Conservation (phyloP, 2,797 vertebrate genomes). For the Phrynocephalus vlangalii region DNA sequence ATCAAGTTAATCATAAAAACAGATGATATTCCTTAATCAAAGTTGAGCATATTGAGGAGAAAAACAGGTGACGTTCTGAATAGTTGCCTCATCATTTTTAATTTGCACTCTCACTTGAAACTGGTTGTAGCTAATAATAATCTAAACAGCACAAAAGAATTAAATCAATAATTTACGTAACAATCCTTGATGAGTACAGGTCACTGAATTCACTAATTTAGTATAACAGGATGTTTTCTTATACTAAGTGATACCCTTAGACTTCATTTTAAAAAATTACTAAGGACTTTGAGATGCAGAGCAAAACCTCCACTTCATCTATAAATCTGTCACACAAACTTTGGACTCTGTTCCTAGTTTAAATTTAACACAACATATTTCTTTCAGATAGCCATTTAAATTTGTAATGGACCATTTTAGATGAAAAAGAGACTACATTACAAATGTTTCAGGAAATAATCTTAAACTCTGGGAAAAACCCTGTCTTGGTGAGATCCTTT, state of each 20-base stretch:
- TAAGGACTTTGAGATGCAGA: background rate
- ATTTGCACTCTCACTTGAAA: background rate
- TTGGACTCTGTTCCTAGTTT: conserved; percentile 2
- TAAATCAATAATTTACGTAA: background rate
- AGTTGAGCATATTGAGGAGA: background rate
- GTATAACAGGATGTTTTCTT: background rate
- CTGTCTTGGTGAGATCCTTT: background rate
- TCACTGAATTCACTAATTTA: background rate
- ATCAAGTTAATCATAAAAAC: background rate
- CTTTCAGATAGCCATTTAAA: conserved; percentile 1
- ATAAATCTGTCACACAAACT: conserved; percentile 5
- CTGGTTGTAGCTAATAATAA: background rate
- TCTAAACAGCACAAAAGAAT: background rate
- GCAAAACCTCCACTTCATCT: background rate
- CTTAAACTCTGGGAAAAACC: conserved; percentile 17
- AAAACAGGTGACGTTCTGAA: background rate
- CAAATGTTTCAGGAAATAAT: conserved; percentile 23
- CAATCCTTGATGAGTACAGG: background rate
- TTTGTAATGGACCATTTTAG: conserved; percentile 9
- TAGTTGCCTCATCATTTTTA: background rate
- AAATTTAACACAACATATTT: background rate
- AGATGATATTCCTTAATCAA: background rate
- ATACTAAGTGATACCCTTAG: background rate
- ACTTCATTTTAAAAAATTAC: background rate
- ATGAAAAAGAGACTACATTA: background rate